phyloP scores from a whole-genome alignment of 2,888 invertebrate species.

The Molanna angustata region DNA sequence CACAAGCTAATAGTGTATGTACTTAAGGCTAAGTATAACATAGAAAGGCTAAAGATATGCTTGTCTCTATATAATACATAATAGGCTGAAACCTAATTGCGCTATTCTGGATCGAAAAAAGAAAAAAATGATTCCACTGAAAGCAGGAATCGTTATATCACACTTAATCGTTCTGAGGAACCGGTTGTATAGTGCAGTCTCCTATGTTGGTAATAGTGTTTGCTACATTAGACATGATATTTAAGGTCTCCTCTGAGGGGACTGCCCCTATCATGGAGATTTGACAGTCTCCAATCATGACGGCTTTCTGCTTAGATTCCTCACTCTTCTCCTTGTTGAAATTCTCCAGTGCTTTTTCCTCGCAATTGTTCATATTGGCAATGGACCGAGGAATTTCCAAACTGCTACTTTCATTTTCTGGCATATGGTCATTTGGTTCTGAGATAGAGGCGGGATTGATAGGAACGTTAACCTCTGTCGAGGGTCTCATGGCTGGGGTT shows the following conservation, averaged over 20 bases:
- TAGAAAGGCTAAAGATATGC: constrained; percentile 17
- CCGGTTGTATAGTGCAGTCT: constrained; percentile 52
- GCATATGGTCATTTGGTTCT: neutral
- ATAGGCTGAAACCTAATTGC: constrained; percentile 12
- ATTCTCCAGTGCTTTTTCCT: neutral
- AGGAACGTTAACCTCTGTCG: neutral
- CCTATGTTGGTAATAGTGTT: constrained; percentile 49
- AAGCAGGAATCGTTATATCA: neutral
- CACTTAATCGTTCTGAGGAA: constrained; percentile 40
- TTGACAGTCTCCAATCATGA: constrained; percentile 55
- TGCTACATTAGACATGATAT: neutral
- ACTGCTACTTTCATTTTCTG: neutral
- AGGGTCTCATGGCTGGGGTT: neutral
- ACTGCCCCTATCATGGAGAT: constrained; percentile 45
- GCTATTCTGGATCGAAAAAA: neutral
- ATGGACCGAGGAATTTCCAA: neutral
- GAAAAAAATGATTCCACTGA: neutral
- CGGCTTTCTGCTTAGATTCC: constrained; percentile 37
- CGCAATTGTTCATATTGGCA: constrained; percentile 4
- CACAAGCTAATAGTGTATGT: constrained; percentile 16
- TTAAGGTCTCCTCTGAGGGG: neutral
- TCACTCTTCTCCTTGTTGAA: neutral
- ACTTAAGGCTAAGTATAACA: constrained; percentile 5
- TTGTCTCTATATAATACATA: constrained; percentile 11
- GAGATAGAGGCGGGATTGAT: neutral